phyloP scores from a whole-genome alignment of 2,888 invertebrate species.

The Trachelus iudaicus region DNA sequence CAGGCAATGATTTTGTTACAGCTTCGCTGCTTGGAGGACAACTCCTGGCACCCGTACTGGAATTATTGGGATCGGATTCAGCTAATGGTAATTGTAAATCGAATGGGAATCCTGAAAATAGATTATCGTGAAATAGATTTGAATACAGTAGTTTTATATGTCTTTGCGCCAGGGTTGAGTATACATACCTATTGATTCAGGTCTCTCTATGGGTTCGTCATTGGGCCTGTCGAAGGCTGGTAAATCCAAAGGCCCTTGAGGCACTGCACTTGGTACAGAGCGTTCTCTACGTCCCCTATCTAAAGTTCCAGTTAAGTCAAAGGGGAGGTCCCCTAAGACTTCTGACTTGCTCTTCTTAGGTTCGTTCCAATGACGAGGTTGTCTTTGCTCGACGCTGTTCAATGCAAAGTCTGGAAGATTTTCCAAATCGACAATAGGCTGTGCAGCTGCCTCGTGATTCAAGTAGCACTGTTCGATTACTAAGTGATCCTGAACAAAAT shows the following conservation, averaged over 20 bases:
- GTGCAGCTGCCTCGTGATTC: constrained; percentile 47
- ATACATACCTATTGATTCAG: constrained; percentile 43
- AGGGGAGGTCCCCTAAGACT: constrained; percentile 38
- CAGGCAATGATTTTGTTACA: constrained; percentile 73
- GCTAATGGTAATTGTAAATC: constrained; percentile 49
- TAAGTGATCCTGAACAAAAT: constrained; percentile 91
- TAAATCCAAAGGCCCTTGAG: constrained; percentile 39
- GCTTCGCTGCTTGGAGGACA: constrained; percentile 50
- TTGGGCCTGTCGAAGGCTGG: constrained; percentile 38
- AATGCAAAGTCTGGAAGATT: constrained; percentile 78
- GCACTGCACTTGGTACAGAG: constrained; percentile 10
- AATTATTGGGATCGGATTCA: constrained; percentile 36
- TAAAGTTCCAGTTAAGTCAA: constrained; percentile 49
- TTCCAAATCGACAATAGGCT: constrained; percentile 72
- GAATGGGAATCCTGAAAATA: constrained; percentile 50
- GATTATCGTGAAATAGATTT: background rate
- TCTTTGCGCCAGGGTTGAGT: background rate
- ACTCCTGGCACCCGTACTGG: constrained; percentile 30
- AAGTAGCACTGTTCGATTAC: constrained; percentile 82
- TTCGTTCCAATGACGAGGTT: constrained; percentile 18
- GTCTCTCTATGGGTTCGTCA: constrained; percentile 34
- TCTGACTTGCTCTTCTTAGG: constrained; percentile 23
- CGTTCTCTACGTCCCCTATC: constrained; percentile 36
- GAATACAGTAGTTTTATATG: background rate
- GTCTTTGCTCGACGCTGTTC: constrained; percentile 63